A percentile compares a stretch with the other conserved stretches of the same genome.
Conservation (phyloP, 2,113 vertebrate species). For the Paedocypris sp. region DNA sequence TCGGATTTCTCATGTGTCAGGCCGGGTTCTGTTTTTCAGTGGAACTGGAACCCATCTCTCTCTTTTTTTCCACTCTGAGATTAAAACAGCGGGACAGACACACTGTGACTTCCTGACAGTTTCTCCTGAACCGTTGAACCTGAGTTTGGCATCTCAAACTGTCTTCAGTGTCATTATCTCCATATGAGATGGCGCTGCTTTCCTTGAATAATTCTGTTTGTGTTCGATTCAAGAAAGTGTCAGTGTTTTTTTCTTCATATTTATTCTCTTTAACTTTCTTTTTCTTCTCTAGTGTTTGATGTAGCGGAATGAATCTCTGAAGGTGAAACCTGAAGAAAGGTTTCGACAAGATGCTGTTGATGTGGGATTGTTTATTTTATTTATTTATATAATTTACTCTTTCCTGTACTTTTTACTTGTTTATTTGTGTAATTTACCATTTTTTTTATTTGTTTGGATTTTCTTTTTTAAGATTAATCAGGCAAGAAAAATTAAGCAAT, state of each 20-base stretch:
- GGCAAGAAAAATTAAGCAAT: too few species aligned
- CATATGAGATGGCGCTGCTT: slow-evolving; percentile 50
- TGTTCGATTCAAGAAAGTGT: slow-evolving; percentile 54
- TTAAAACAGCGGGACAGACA: slow-evolving; percentile 60
- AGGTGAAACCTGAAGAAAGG: slow-evolving; percentile 46
- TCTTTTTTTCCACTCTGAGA: slow-evolving; percentile 34
- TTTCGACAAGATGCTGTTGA: slow-evolving; percentile 44
- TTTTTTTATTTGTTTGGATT: slow-evolving; percentile 46
- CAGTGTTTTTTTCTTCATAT: slow-evolving; percentile 48
- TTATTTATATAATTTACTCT: too few species aligned
- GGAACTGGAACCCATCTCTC: slow-evolving; percentile 16
- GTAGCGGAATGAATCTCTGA: slow-evolving; percentile 52
- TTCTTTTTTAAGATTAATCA: too few species aligned
- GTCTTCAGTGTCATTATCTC: slow-evolving; percentile 58
- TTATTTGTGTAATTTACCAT: too few species aligned
- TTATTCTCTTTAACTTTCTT: slow-evolving; percentile 15
- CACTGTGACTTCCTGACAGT: slow-evolving; percentile 56
- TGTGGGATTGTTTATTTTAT: slow-evolving; percentile 29
- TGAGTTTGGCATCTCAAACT: slow-evolving; percentile 48
- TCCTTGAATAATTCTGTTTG: slow-evolving; percentile 70
- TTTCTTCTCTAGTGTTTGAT: slow-evolving; percentile 55
- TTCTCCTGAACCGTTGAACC: slow-evolving; percentile 56
- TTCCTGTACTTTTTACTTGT: too few species aligned
- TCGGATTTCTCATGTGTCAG: slow-evolving; percentile 22
- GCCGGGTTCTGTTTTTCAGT: slow-evolving; percentile 17